phyloP scores from a whole-genome alignment of 2,113 vertebrate genomes.

The Melanotaenia duboulayi region DNA sequence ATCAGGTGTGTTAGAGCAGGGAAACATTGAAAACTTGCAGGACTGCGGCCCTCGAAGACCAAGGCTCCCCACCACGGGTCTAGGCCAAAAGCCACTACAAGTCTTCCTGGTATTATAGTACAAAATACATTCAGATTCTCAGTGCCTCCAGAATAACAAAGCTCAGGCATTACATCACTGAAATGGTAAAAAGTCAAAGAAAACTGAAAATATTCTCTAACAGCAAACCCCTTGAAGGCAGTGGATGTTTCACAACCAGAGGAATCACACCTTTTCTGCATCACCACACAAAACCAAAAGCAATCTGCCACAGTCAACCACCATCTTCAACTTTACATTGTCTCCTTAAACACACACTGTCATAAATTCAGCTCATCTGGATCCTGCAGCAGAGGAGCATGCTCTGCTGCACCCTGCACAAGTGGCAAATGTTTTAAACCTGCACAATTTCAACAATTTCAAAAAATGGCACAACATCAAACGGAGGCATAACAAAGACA shows the following conservation, averaged over 20 bases:
- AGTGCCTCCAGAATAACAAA: constrained; percentile 64
- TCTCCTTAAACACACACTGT: constrained; percentile 63
- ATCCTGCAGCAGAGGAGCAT: constrained; percentile 45
- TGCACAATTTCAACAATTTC: constrained; percentile 32
- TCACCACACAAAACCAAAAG: constrained; percentile 53
- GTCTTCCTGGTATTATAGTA: constrained; percentile 37
- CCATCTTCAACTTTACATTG: constrained; percentile 76
- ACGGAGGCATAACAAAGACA: constrained; percentile 45
- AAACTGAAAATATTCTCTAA: constrained; percentile 13
- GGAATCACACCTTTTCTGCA: constrained; percentile 55
- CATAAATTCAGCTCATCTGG: constrained; percentile 51
- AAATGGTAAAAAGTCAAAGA: constrained; percentile 36
- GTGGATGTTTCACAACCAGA: constrained; percentile 37
- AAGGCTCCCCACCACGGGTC: too few species aligned
- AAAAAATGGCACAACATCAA: not conserved
- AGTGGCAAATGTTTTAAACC: constrained; percentile 53
- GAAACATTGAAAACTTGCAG: too few species aligned
- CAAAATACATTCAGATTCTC: constrained; percentile 54
- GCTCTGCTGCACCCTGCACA: constrained; percentile 43
- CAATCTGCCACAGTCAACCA: constrained; percentile 66
- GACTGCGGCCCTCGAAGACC: too few species aligned
- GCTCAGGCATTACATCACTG: constrained; percentile 68
- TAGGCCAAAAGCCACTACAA: constrained; percentile 46
- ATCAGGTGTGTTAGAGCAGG: too few species aligned
- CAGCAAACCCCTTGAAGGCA: constrained; percentile 3